Evolutionary conservation across 2,797 vertebrate species (phyloP).

Genomic region (Ctenosaura bakeri): DNA sequence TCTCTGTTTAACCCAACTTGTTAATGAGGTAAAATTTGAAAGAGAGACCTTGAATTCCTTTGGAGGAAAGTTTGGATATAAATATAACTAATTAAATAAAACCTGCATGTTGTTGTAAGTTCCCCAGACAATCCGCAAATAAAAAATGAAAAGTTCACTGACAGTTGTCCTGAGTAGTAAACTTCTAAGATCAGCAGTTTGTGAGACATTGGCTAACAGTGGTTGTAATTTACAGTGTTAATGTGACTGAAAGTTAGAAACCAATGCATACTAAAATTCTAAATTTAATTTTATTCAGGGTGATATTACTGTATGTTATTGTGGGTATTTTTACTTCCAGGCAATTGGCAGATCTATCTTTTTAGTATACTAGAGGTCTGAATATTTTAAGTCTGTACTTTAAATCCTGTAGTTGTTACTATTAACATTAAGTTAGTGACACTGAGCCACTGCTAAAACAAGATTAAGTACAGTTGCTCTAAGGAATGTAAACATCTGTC

Average conservation of each 20-base stretch:
- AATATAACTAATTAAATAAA: no score
- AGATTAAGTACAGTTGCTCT: slow-evolving; percentile 34
- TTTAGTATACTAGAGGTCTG: not conserved
- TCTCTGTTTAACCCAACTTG: no score
- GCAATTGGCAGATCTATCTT: not conserved
- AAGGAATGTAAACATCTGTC: slow-evolving; percentile 26
- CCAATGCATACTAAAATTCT: not conserved
- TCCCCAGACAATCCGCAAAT: not conserved
- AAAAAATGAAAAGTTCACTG: not conserved
- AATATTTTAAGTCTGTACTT: not conserved
- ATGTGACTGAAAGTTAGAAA: slow-evolving; percentile 1
- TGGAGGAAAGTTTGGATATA: no score
- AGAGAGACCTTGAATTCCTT: no score
- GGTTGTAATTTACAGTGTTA: not conserved
- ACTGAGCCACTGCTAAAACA: slow-evolving; percentile 11
- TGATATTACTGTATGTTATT: not conserved
- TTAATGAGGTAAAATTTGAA: no score
- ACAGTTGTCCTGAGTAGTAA: not conserved
- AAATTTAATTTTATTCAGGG: not conserved
- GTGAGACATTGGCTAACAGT: not conserved
- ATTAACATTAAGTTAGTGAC: slow-evolving; percentile 32
- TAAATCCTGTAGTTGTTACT: not conserved
- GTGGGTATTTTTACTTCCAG: not conserved
- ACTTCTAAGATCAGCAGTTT: not conserved
- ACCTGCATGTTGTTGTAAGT: not conserved